Evolutionary conservation across 1,140 invertebrate species (phyloP).

Genomic region (Bombus consobrinus): DNA sequence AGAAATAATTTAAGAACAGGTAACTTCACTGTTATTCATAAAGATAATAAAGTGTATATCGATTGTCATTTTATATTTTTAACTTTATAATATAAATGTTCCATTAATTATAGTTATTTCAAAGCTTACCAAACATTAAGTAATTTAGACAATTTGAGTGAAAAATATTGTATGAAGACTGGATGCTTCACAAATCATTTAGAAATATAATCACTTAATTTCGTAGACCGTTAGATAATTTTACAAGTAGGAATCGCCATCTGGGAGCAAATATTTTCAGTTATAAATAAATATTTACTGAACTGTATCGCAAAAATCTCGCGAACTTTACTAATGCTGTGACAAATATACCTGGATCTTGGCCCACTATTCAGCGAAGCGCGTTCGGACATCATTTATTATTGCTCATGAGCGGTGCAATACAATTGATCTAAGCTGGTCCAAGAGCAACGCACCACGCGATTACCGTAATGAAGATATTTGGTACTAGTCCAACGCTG

Average conservation of each 20-base stretch:
- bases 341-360: constrained; percentile 59
- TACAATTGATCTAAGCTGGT: constrained; percentile 60
- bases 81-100: no score
- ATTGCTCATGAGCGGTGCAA: constrained; percentile 39
- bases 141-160: no score
- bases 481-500: constrained; percentile 61
- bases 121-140: no score
- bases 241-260: not conserved
- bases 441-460: constrained; percentile 59
- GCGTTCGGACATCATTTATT: constrained; percentile 53
- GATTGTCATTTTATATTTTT: not conserved
- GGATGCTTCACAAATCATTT: no score
- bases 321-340: constrained; percentile 45
- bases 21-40: not conserved
- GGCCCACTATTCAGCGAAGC: constrained; percentile 56
- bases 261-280: not conserved
- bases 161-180: no score
- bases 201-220: no score
- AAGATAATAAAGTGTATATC: not conserved
- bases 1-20: not conserved
- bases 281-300: constrained; percentile 2
- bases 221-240: not conserved
- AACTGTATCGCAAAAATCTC: constrained; percentile 38
- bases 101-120: no score
- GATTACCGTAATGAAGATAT: constrained; percentile 67